phyloP scores from a whole-genome alignment of 2,797 vertebrate species.

The Cetoscarus ocellatus region DNA sequence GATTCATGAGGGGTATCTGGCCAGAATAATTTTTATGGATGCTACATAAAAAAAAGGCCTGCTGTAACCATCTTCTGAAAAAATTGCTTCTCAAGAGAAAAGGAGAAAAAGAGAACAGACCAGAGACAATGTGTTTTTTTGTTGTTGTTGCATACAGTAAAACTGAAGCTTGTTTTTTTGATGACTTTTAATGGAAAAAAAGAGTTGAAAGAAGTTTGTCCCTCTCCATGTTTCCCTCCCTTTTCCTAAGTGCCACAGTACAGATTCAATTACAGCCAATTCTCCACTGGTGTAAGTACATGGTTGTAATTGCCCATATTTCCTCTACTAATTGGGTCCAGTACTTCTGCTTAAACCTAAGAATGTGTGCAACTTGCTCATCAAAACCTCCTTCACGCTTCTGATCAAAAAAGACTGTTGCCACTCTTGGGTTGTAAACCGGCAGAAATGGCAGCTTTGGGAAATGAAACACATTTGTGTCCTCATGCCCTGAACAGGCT shows the following conservation, averaged over 20 bases:
- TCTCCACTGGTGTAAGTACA: slow-evolving; percentile 28
- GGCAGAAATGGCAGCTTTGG: slow-evolving; percentile 38
- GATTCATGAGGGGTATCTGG: slow-evolving; percentile 36
- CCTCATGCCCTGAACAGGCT: slow-evolving; percentile 33
- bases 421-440: slow-evolving; percentile 55
- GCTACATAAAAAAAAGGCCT: slow-evolving; percentile 25
- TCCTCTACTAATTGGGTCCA: slow-evolving; percentile 46
- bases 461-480: slow-evolving; percentile 68
- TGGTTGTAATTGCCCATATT: slow-evolving; percentile 55
- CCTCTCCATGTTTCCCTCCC: slow-evolving; percentile 8
- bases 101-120: neutral
- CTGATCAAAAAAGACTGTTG: slow-evolving; percentile 68
- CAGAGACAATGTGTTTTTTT: neutral
- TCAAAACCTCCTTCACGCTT: slow-evolving; percentile 65
- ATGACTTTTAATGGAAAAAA: slow-evolving; percentile 16
- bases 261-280: slow-evolving; percentile 35
- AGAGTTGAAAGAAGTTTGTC: slow-evolving; percentile 6
- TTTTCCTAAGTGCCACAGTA: slow-evolving; percentile 2
- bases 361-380: slow-evolving; percentile 55
- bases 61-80: slow-evolving; percentile 24
- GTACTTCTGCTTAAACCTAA: slow-evolving; percentile 50
- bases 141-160: neutral
- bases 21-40: slow-evolving; percentile 45
- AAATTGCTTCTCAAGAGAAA: slow-evolving; percentile 19
- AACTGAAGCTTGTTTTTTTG: neutral